Base-by-base conservation (phyloP, 2,113 vertebrate species). In the Perognathus longimembris region DNA sequence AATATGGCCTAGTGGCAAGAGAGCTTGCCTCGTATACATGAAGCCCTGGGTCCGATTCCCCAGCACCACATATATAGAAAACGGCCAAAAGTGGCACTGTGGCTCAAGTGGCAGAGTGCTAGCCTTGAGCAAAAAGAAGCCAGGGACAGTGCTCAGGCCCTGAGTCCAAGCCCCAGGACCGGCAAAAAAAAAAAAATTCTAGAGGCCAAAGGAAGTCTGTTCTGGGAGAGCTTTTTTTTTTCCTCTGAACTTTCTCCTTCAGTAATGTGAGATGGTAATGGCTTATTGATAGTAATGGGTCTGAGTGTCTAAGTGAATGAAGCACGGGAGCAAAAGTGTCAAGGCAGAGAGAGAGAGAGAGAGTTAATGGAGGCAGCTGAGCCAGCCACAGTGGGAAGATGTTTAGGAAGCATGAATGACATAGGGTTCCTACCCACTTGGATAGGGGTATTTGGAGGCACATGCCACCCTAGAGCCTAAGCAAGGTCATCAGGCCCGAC, bases 291-390 rank as follows among this genome's bases (percentile, higher is more conserved):
- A 67, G 10, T 83, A 85, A 36, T 26, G 3, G 22, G 26, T 28
- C 70, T 82, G 79, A 64, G 93, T 90, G n/a, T 63, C 64, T 32
- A 85, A 36, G 61, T 66, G 26, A 63, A 82, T 67, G 30, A 92
- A 88, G 74, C 45, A 78, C 34, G 69, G n/a, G 71, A 85, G 61
- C 78, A 81, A 95, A 80, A 28, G 34, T 32, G 14, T 54, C 38
- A 79, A 24, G n/a, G 45, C 21, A 75, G 64, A 81, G 40, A 75
- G 40, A 34, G n/a, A n/a, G n/a, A n/a, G n/a, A 61, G 38, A 26
- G 28, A n/a, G 61, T 67, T 92, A 80, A 75, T 0, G 20, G 87
- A 66, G 24, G 66, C 75, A 77, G 73, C 42, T 14, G 11, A 92
- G 75, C 24, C 73, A 66, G 78, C 2, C 1, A 7, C 59, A 78